phyloP scores from a whole-genome alignment of 2,888 invertebrate genomes.

The Allolobophora icterica region DNA sequence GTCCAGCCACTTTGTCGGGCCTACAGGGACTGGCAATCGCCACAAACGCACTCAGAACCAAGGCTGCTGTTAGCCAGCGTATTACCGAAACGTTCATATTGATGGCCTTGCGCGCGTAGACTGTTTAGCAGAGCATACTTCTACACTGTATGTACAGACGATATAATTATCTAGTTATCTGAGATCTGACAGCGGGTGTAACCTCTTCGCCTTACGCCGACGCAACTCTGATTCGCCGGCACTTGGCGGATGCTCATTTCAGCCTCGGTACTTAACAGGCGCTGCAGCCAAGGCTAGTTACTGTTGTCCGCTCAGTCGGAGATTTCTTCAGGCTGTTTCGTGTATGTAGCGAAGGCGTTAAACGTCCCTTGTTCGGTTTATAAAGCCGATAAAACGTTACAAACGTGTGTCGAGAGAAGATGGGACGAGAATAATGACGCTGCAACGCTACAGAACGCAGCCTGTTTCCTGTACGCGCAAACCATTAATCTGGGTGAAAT shows the following conservation, averaged over 20 bases:
- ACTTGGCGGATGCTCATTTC: conserved; percentile 1
- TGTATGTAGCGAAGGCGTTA: not conserved
- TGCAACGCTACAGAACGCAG: not conserved
- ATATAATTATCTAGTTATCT: not conserved
- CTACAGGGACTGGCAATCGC: not conserved
- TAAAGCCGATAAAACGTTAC: not conserved
- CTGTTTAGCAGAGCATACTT: not conserved
- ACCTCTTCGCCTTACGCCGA: conserved; percentile 4
- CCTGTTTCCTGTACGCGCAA: too few relatives aligned
- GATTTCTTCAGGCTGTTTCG: not conserved
- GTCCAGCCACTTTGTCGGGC: not conserved
- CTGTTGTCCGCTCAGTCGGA: not conserved
- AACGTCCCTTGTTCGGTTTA: not conserved
- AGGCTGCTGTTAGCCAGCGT: not conserved
- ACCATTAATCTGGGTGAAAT: not conserved
- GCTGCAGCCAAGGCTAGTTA: not conserved
- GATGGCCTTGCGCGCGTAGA: not conserved
- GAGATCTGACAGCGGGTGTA: not conserved
- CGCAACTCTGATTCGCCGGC: not conserved
- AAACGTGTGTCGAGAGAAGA: not conserved
- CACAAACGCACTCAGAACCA: not conserved
- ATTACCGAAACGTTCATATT: not conserved
- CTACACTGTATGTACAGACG: not conserved
- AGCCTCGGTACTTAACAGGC: not conserved
- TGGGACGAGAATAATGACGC: not conserved